These are phyloP conservation scores for Sympetrum striolatum DNA, from an alignment of 2,888 invertebrate species.

Conservation along the genomic window DNA sequence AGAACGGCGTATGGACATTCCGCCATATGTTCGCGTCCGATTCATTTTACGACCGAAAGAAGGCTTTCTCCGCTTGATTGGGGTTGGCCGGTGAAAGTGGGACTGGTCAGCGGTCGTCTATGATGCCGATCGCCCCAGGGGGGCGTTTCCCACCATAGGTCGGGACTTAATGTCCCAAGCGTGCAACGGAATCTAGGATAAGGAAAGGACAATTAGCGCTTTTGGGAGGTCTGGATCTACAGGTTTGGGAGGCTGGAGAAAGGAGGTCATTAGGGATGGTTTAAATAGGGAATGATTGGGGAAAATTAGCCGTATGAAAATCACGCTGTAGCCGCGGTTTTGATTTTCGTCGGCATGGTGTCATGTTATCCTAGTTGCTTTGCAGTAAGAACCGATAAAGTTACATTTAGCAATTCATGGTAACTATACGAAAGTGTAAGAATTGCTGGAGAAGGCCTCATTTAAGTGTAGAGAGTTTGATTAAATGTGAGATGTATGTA, in stretches of 20 bases:
- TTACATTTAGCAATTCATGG: too few species aligned
- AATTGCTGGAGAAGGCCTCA: too few species aligned
- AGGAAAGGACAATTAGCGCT: background rate
- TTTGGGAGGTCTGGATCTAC: background rate
- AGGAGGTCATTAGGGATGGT: background rate
- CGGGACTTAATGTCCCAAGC: background rate
- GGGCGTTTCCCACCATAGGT: background rate
- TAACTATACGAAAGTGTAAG: too few species aligned
- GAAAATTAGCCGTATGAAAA: too few species aligned
- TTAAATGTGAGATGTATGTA: too few species aligned
- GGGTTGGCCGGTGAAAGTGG: background rate
- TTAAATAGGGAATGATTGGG: too few species aligned
- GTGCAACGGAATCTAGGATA: background rate
- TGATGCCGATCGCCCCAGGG: background rate
- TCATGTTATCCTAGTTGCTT: too few species aligned
- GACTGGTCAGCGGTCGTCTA: background rate
- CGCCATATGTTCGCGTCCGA: background rate
- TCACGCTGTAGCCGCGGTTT: too few species aligned
- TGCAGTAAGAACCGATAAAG: too few species aligned
- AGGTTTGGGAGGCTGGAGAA: background rate
- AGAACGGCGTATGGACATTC: background rate
- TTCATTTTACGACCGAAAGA: background rate
- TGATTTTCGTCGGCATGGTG: too few species aligned
- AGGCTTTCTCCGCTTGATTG: background rate
- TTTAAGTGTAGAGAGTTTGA: too few species aligned